Conservation (phyloP, 1,140 invertebrate species). For the Drosophila cardini region DNA sequence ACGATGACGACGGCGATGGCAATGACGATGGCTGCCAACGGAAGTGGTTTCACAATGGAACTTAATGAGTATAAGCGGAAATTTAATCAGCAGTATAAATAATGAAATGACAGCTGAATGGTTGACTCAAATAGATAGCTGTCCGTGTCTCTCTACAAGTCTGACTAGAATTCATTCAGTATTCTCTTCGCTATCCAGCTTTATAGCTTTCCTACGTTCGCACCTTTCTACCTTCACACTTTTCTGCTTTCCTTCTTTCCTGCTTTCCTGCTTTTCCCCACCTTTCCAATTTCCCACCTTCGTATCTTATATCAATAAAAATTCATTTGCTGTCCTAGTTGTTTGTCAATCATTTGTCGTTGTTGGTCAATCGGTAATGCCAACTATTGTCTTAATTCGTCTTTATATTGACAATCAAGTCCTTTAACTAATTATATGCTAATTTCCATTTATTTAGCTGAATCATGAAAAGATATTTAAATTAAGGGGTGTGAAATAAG, state of each 20-base stretch:
- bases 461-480: neutral
- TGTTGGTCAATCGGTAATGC: conserved; percentile 51
- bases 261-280: too few species aligned
- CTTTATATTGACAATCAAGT: neutral
- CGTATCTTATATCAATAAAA: conserved; percentile 60
- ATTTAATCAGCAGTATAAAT: conserved; percentile 83
- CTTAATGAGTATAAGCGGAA: conserved; percentile 83
- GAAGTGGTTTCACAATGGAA: conserved; percentile 80
- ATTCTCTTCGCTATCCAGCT: neutral
- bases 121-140: conserved; percentile 43
- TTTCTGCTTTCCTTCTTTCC: too few species aligned
- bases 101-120: conserved; percentile 81
- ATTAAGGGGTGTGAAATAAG: too few species aligned
- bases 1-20: conserved; percentile 9
- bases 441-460: neutral
- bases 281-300: neutral
- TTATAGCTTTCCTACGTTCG: too few species aligned
- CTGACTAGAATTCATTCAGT: neutral
- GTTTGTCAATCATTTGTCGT: conserved; percentile 48
- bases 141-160: neutral
- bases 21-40: conserved; percentile 39
- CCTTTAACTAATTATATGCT: conserved; percentile 4
- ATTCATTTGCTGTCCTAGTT: conserved; percentile 72
- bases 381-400: conserved; percentile 11
- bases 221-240: too few species aligned